Conservation (phyloP, 2,888 invertebrate species). For the Xestia rhomboidea region DNA sequence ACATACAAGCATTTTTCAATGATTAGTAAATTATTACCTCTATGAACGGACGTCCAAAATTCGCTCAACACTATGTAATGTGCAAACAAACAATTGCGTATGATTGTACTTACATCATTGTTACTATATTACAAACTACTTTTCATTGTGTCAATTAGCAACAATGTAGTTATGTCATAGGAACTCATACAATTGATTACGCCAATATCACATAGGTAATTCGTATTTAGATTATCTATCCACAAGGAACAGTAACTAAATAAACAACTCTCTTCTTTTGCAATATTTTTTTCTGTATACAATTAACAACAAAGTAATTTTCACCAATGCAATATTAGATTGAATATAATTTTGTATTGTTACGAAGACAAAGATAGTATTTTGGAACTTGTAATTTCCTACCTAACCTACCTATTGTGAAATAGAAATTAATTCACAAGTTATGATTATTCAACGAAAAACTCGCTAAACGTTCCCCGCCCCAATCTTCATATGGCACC, state of each 20-base stretch:
- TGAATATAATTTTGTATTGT: background rate
- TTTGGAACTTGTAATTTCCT: too few relatives aligned
- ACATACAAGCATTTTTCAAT: too few relatives aligned
- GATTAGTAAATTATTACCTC: background rate
- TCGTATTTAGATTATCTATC: constrained; percentile 3
- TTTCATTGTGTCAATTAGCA: constrained; percentile 14
- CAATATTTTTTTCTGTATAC: background rate
- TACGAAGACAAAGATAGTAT: background rate
- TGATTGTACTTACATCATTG: constrained; percentile 1
- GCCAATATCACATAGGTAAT: background rate
- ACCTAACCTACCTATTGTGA: too few relatives aligned
- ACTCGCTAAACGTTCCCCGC: too few relatives aligned
- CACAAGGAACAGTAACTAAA: background rate
- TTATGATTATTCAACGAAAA: background rate
- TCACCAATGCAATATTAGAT: background rate
- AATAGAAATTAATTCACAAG: background rate
- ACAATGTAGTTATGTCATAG: constrained; percentile 34
- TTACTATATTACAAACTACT: background rate
- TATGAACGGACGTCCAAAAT: background rate
- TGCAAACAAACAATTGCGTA: background rate
- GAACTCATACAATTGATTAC: constrained; percentile 10
- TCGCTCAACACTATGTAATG: background rate
- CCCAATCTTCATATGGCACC: too few relatives aligned
- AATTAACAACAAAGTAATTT: background rate
- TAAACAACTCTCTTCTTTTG: background rate